Evolutionary conservation across 37 sponge, comb jelly and placozoan species (phyloP), one percentile per base, ranked within the genome.

Genomic region (Cladorhizidae sp.): DNA sequence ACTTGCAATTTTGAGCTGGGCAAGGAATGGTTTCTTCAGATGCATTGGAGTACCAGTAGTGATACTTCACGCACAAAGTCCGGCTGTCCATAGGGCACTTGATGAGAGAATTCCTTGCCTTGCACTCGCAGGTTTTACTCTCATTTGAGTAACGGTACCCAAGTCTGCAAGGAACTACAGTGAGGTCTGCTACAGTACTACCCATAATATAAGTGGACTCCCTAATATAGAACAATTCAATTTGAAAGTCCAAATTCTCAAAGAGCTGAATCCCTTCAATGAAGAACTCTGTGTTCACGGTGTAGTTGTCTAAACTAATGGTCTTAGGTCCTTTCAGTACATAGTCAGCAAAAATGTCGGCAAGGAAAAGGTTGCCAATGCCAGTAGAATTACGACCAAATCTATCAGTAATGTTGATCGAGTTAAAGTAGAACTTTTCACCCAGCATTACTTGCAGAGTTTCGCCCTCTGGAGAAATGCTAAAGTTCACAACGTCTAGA

Each of bases 391-490:
- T 38, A 15, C 41, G 7, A 5, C 43, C 43, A 32, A 71, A 57
- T 6, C 9, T 23, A 71, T 81, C 81, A 0, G 9, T 33, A 1
- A 67, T 63, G 0, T n/a, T n/a, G n/a, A 35, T 29, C 9, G 64
- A 25, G 18, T 31, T 18, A 5, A 81, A 2, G 57, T 33, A 36
- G 11, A 81, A 42, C 3, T 38, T 70, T 21, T 70, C 42, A 7
- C 81, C 81, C 2, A 50, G 73, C 81, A 81, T 81, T 9, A 77
- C 57, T 9, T 74, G 20, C 14, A 61, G 52, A 3, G 70, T 81
- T 11, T 55, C 8, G 40, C 68, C 2, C 1, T 17, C n/a, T 45
- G 49, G n/a, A n/a, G n/a, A n/a, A n/a, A n/a, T n/a, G n/a, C n/a
- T n/a, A n/a, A n/a, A n/a, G n/a, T n/a, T n/a, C n/a, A n/a, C n/a